Percentiles rank a stretch among this genome's conserved stretches.
phyloP scores from a whole-genome alignment of 2,888 invertebrate genomes.

The Philopedon plagiatum region DNA sequence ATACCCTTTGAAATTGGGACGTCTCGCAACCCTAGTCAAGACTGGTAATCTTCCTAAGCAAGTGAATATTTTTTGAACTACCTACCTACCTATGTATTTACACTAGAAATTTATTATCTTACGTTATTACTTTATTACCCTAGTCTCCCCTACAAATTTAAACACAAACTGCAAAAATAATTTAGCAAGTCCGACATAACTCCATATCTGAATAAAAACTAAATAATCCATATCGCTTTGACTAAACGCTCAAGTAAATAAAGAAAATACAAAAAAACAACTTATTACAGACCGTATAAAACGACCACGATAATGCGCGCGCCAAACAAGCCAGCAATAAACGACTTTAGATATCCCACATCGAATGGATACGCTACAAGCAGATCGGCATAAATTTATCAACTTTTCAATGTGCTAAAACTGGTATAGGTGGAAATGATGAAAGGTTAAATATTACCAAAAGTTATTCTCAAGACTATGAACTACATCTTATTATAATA shows the following conservation, averaged over 20 bases:
- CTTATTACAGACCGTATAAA: neutral
- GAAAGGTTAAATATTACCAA: constrained; percentile 9
- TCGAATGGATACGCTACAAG: neutral
- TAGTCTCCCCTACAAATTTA: too few species aligned
- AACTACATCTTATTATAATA: constrained; percentile 32
- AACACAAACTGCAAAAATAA: too few species aligned
- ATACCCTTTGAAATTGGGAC: too few species aligned
- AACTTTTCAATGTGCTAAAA: constrained; percentile 25
- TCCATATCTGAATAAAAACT: too few species aligned
- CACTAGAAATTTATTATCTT: too few species aligned
- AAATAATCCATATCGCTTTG: too few species aligned
- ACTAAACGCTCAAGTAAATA: constrained; percentile 1
- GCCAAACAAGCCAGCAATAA: constrained; percentile 26
- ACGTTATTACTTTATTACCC: too few species aligned
- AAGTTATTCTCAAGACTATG: constrained; percentile 39
- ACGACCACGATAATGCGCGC: constrained; percentile 36
- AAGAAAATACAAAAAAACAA: neutral
- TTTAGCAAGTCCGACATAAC: too few species aligned
- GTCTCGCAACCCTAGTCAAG: too few species aligned
- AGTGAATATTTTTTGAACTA: too few species aligned
- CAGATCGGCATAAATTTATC: constrained; percentile 13
- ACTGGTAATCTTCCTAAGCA: too few species aligned
- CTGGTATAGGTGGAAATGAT: constrained; percentile 14
- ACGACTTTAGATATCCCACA: constrained; percentile 8
- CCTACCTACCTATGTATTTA: too few species aligned